Conservation (phyloP, 2,797 vertebrate species). For the Falco naumanni region DNA sequence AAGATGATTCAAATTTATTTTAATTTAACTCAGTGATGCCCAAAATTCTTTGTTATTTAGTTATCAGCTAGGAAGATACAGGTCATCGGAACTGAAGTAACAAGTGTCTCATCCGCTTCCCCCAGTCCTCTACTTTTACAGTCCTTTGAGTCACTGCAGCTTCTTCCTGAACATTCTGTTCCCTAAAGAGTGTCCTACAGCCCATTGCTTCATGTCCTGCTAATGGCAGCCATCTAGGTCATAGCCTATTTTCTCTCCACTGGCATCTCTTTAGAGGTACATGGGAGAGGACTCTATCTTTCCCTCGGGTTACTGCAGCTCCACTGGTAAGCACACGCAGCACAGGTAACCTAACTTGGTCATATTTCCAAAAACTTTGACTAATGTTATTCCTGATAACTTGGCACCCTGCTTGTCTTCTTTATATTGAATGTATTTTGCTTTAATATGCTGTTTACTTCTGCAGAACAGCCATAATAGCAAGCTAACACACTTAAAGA, state of each 20-base stretch:
- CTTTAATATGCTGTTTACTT: background rate
- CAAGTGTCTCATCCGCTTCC: rapidly evolving
- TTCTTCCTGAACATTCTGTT: background rate
- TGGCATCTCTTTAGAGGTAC: background rate
- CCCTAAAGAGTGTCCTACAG: rapidly evolving
- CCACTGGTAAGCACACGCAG: background rate
- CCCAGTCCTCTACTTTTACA: background rate
- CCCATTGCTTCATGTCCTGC: background rate
- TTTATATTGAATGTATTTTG: background rate
- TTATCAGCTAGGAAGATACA: background rate
- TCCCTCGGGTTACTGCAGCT: background rate
- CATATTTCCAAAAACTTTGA: background rate
- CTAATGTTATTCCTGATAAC: background rate
- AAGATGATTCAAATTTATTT: background rate
- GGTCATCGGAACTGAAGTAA: background rate
- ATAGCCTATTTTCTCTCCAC: background rate
- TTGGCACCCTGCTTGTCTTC: background rate
- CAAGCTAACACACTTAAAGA: background rate
- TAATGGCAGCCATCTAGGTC: background rate
- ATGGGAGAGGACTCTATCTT: background rate
- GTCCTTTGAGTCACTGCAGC: background rate
- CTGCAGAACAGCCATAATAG: background rate
- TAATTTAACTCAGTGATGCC: background rate
- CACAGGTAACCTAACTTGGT: background rate
- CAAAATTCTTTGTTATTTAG: background rate